Evolutionary conservation across 2,888 invertebrate species (phyloP).

Genomic region (Phyto melanocephala): DNA sequence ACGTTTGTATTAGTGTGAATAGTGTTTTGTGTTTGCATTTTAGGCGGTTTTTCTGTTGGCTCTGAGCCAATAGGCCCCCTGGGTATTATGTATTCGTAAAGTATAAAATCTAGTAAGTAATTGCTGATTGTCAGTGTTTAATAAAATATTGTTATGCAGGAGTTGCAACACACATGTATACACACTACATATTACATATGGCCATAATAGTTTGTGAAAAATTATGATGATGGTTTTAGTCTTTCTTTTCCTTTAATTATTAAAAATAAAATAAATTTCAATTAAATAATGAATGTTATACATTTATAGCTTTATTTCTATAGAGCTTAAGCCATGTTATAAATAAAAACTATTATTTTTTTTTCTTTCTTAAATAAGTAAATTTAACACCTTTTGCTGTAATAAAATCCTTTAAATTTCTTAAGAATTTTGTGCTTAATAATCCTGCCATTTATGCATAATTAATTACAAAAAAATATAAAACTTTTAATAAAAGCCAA

Average conservation of each 20-base stretch:
- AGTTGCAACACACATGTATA: background rate
- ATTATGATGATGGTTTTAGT: conserved; percentile 26
- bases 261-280: conserved; percentile 34
- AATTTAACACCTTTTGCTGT: conserved; percentile 48
- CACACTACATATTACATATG: background rate
- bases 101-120: conserved; percentile 52
- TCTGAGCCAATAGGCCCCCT: conserved; percentile 63
- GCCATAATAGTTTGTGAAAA: conserved; percentile 34
- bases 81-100: conserved; percentile 53
- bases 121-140: conserved; percentile 58
- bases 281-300: conserved; percentile 17
- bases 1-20: conserved; percentile 2
- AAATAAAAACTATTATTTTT: conserved; percentile 10
- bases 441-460: conserved; percentile 34
- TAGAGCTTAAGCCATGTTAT: background rate
- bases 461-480: conserved; percentile 10
- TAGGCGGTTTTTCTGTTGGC: conserved; percentile 56
- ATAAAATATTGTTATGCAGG: conserved; percentile 19
- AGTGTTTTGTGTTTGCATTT: conserved; percentile 30
- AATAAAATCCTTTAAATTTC: conserved; percentile 29
- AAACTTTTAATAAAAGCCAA: conserved; percentile 24
- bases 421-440: conserved; percentile 22
- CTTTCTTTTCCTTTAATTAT: background rate
- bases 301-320: conserved; percentile 39
- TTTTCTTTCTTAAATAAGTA: background rate